phyloP scores from a whole-genome alignment of 2,113 vertebrate species.

The Pterocles burchelli region DNA sequence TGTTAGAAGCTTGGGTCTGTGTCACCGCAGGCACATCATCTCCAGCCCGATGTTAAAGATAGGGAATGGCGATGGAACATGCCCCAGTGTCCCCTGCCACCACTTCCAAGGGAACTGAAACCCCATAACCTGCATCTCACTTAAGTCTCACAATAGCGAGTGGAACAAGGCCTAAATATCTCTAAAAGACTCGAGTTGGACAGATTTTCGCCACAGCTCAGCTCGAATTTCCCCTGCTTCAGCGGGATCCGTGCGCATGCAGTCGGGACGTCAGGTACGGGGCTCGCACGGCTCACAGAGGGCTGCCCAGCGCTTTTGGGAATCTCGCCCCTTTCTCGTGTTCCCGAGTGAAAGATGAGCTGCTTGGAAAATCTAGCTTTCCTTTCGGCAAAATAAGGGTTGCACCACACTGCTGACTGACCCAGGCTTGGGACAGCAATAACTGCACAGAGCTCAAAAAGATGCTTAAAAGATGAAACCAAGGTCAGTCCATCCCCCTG shows the following conservation, averaged over 20 bases:
- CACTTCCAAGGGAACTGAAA: neutral
- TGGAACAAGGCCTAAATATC: constrained; percentile 20
- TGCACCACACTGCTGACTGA: neutral
- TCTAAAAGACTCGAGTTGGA: neutral
- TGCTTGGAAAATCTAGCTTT: neutral
- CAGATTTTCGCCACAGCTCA: constrained; percentile 17
- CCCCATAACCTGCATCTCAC: neutral
- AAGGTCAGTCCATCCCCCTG: fast-evolving
- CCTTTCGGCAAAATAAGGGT: neutral
- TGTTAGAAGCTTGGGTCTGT: neutral
- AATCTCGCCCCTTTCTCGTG: neutral
- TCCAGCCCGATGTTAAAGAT: neutral
- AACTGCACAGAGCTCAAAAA: neutral
- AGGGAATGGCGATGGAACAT: neutral
- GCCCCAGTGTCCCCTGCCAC: neutral
- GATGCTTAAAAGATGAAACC: neutral
- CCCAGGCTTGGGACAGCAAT: neutral
- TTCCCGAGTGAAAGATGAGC: neutral
- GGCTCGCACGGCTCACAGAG: neutral
- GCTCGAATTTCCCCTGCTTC: constrained; percentile 31
- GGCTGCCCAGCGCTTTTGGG: neutral
- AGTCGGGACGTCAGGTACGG: fast-evolving
- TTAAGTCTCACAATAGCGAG: neutral
- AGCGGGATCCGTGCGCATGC: neutral
- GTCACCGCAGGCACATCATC: neutral